These are phyloP conservation scores for Dynastes grantii DNA, from an alignment of 2,888 invertebrate genomes.

Conservation along the genomic window DNA sequence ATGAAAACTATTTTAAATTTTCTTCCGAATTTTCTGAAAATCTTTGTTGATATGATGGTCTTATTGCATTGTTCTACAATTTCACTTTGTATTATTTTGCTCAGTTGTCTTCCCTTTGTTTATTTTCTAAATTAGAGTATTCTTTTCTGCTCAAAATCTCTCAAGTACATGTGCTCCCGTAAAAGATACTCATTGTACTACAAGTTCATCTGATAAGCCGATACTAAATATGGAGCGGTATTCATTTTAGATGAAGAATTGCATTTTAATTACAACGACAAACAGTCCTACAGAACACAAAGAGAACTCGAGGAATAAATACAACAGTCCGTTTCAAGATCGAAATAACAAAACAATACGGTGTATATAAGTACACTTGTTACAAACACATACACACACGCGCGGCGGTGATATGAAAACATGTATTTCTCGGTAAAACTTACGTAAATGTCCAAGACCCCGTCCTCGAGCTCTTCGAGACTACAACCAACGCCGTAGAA, in stretches of 20 bases:
- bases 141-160: too few species aligned
- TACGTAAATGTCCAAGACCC: constrained; percentile 14
- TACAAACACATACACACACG: background rate
- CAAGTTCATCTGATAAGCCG: constrained; percentile 12
- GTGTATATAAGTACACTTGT: background rate
- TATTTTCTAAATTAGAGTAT: too few species aligned
- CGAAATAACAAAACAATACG: constrained; percentile 7
- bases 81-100: too few species aligned
- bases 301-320: background rate
- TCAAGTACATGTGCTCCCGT: too few species aligned
- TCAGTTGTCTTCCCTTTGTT: too few species aligned
- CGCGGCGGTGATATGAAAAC: constrained; percentile 5
- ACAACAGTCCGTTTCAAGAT: background rate
- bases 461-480: background rate
- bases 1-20: too few species aligned
- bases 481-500: background rate
- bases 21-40: too few species aligned
- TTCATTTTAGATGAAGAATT: constrained; percentile 31
- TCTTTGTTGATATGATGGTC: too few species aligned
- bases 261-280: constrained; percentile 28
- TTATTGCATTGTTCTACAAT: too few species aligned
- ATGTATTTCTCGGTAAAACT: constrained; percentile 33
- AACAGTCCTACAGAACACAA: constrained; percentile 11
- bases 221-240: constrained; percentile 19
- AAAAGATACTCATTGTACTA: background rate